Percentiles rank a stretch among this genome's conserved stretches.
Conservation (phyloP, 64 coral and sea anemone species). For the Hydrozoanthus tunicans region DNA sequence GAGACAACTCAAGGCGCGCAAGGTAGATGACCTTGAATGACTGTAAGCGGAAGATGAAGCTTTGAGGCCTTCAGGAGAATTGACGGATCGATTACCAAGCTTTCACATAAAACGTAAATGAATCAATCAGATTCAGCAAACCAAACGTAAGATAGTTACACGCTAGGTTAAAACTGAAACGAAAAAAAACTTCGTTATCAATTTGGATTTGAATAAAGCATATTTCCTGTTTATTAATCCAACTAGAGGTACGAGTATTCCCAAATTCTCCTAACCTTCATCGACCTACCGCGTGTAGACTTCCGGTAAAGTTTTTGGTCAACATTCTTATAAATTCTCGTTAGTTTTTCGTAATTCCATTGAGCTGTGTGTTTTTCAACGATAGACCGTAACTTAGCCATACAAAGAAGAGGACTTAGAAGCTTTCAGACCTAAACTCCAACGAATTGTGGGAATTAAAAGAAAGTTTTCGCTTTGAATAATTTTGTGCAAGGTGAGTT, state of each 20-base stretch:
- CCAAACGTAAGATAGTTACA: not conserved
- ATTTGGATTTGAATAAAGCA: not conserved
- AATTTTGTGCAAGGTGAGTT: not conserved
- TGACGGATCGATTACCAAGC: not conserved
- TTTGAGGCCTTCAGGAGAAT: not conserved
- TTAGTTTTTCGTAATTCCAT: not conserved
- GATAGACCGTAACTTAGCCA: not conserved
- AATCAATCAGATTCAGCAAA: not conserved
- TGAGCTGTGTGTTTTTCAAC: not conserved
- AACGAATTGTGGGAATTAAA: not conserved
- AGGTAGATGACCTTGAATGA: conserved; percentile 32
- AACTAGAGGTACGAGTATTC: not conserved
- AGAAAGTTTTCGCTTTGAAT: not conserved
- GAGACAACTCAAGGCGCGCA: not conserved
- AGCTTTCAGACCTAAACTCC: not conserved
- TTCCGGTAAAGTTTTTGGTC: not conserved
- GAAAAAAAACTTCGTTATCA: not conserved
- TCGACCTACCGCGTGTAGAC: not conserved
- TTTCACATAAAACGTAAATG: not conserved
- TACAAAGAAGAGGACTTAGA: not conserved
- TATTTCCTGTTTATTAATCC: not conserved
- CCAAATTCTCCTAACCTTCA: conserved; percentile 53
- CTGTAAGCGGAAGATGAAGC: not conserved
- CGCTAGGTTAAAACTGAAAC: not conserved
- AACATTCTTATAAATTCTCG: not conserved